Percentiles rank a stretch among this genome's conserved stretches.
These are phyloP conservation scores for Lasioglossum figueresi DNA, from an alignment of 2,888 invertebrate genomes.

Conservation along the genomic window DNA sequence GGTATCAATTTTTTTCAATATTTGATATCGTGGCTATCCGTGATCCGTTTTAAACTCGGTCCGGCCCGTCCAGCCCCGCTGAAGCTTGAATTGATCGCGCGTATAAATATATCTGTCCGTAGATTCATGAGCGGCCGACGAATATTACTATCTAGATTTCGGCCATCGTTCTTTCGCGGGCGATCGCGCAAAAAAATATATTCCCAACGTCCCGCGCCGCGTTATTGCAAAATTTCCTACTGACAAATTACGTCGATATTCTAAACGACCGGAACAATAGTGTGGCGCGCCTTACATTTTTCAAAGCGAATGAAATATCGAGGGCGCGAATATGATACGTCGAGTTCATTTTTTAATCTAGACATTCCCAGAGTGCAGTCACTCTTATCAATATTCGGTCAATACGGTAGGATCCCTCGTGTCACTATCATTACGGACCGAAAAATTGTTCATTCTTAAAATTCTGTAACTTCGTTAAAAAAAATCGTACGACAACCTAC, in stretches of 20 bases:
- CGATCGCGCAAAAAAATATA: slow-evolving; percentile 22
- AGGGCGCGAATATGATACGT: neutral
- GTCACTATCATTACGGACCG: too few relatives aligned
- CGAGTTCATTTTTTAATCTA: neutral
- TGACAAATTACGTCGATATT: slow-evolving; percentile 1
- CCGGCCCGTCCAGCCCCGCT: neutral
- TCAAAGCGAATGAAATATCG: neutral
- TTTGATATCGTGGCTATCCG: slow-evolving; percentile 34
- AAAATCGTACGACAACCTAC: too few relatives aligned
- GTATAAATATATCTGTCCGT: slow-evolving; percentile 46
- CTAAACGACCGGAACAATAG: neutral
- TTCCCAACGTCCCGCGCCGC: slow-evolving; percentile 19
- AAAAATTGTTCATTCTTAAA: too few relatives aligned
- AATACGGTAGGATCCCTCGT: too few relatives aligned
- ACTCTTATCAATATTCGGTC: too few relatives aligned
- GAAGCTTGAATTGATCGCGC: slow-evolving; percentile 40
- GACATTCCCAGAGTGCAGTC: neutral
- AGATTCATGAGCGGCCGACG: slow-evolving; percentile 41
- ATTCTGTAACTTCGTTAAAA: too few relatives aligned
- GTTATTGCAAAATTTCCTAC: slow-evolving; percentile 15
- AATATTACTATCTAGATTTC: slow-evolving; percentile 47
- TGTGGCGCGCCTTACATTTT: neutral
- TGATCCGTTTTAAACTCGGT: slow-evolving; percentile 41
- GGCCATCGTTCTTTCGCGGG: slow-evolving; percentile 17
- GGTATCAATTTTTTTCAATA: slow-evolving; percentile 41